Percentiles rank a stretch among this genome's conserved stretches.
Evolutionary conservation across 2,888 invertebrate species (phyloP).

Genomic region (Onchidella celtica): DNA sequence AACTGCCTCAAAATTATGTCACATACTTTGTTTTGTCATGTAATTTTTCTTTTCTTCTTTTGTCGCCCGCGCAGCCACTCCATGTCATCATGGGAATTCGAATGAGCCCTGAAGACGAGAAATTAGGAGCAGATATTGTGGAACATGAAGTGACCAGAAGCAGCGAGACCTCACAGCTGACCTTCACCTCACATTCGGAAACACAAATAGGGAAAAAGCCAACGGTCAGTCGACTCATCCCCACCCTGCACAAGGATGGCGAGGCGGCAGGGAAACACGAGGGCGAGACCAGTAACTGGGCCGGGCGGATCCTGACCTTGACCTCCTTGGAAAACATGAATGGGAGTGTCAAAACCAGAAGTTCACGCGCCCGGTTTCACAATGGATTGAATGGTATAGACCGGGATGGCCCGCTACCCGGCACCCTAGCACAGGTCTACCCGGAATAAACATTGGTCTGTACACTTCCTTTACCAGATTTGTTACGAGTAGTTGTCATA

Average conservation of each 20-base stretch:
- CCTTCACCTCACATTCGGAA: conserved; percentile 12
- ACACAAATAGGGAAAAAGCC: not conserved
- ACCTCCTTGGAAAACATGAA: conserved; percentile 3
- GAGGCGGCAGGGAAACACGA: not conserved
- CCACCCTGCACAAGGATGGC: not conserved
- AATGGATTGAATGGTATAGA: not conserved
- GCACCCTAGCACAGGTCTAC: conserved; percentile 6
- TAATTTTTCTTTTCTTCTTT: not conserved
- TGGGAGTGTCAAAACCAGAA: not conserved
- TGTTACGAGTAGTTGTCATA: no score
- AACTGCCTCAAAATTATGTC: no score
- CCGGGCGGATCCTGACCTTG: not conserved
- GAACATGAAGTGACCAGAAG: conserved; percentile 87
- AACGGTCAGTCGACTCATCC: not conserved
- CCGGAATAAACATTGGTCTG: no score
- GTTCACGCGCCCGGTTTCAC: not conserved
- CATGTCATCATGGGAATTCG: conserved; percentile 82
- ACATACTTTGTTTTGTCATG: no score
- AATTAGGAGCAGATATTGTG: conserved; percentile 92
- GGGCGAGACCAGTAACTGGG: not conserved
- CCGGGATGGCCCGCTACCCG: not conserved
- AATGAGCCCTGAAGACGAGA: conserved; percentile 91
- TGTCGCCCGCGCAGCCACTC: conserved; percentile 55
- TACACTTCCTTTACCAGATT: no score
- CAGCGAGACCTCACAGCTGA: conserved; percentile 17